phyloP scores from a whole-genome alignment of 2,888 invertebrate species.

The Ischnura elegans region DNA sequence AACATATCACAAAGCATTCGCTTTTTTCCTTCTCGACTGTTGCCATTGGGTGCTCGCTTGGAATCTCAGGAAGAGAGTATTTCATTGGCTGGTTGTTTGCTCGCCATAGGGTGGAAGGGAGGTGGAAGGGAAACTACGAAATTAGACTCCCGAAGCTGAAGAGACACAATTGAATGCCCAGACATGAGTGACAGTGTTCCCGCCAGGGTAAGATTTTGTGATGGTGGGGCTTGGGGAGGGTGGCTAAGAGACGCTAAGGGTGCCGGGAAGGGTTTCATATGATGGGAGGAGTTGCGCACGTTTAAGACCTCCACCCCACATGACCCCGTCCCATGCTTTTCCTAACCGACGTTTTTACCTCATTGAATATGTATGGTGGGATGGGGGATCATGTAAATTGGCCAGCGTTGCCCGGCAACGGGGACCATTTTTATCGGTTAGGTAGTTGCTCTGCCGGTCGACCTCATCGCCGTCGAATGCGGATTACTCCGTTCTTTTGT shows the following conservation, averaged over 20 bases:
- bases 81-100: background rate
- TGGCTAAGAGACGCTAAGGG: background rate
- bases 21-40: background rate
- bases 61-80: background rate
- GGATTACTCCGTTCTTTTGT: background rate
- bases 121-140: background rate
- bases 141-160: background rate
- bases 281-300: background rate
- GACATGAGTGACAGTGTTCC: background rate
- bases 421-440: constrained; percentile 45
- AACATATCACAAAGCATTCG: background rate
- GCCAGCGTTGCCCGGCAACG: constrained; percentile 22
- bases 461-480: background rate
- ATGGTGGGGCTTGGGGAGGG: background rate
- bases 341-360: constrained; percentile 29
- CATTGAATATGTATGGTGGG: constrained; percentile 2
- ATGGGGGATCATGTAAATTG: background rate
- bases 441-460: background rate
- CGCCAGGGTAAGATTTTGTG: background rate
- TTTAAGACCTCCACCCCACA: background rate
- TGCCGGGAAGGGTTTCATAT: background rate
- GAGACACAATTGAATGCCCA: constrained; percentile 21
- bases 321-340: background rate
- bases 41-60: background rate
- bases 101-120: background rate